phyloP scores from a whole-genome alignment of 1,140 invertebrate species.

The Carcinoscorpius rotundicauda region DNA sequence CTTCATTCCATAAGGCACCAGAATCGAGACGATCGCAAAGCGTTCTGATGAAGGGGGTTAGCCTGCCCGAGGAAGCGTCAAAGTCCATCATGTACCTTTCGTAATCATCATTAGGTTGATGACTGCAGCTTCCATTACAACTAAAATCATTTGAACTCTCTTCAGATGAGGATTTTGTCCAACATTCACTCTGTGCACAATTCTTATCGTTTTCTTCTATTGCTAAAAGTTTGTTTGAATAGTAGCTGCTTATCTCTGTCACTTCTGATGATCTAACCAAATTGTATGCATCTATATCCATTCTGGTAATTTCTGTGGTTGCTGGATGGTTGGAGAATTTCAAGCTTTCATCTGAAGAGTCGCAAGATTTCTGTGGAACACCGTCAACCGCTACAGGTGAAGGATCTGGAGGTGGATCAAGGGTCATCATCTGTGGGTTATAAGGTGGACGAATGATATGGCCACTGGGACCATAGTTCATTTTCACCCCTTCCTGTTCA shows the following conservation, averaged over 20 bases:
- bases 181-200: too few species aligned
- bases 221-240: neutral
- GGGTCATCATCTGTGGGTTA: neutral
- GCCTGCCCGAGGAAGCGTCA: conserved; percentile 19
- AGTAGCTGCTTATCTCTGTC: conserved; percentile 1
- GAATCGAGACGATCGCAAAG: conserved; percentile 11
- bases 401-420: conserved; percentile 7
- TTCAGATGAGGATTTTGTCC: too few species aligned
- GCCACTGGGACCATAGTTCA: conserved; percentile 5
- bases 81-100: conserved; percentile 21
- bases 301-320: conserved; percentile 6
- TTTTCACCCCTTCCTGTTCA: conserved; percentile 53
- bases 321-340: conserved; percentile 3
- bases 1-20: conserved; percentile 41
- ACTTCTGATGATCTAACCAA: neutral
- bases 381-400: neutral
- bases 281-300: conserved; percentile 5
- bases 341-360: neutral
- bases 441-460: conserved; percentile 2
- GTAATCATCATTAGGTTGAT: conserved; percentile 12
- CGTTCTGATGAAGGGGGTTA: conserved; percentile 25
- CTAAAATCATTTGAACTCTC: conserved; percentile 1
- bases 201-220: too few species aligned
- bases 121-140: neutral
- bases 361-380: neutral